Base-by-base conservation (phyloP, 35 echinoderm and acorn worm species). In the Hemicentrotus pulcherrimus region DNA sequence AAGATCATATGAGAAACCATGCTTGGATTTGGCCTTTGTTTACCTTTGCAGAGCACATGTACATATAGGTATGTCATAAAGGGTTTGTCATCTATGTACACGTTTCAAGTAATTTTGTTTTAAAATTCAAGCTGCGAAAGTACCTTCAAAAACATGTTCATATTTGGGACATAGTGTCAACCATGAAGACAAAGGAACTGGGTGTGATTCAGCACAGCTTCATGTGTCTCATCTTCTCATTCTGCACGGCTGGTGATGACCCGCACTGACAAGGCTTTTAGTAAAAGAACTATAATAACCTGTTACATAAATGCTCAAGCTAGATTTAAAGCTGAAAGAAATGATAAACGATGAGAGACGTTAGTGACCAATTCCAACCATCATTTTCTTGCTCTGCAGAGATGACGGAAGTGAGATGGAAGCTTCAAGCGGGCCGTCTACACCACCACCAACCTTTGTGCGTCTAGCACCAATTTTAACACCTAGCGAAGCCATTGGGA, bases 381-480 rank as follows among this genome's bases (percentile, higher is more conserved):
- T 90, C 91, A 93, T 93, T 93, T 93, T 93, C 91, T 93, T 93
- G 91, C 91, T 93, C 91, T 93, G 91, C 91, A 93, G 91, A 93
- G 91, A 93, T 30, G 48, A 93, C 48, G 48, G 16, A 24, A 31
- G 30, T 31, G 91, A 93, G 91, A 90, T 90, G 88, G 88, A 90
- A 90, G 88, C 88, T 24, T 32, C 88, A 33, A 59, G 18, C 32
- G 24, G 33, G 24, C 88, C 9, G 4, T 90, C 32, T 30, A 22
- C 32, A 90, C 32, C 15, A 47, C 46, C 65, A 78, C 88, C 46
- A 47, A 47, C 88, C 88, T 90, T 90, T 78, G 65, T 78, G 22
- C 65, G 65, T 22, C 65, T 78, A n/a, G 65, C 65, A 78, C 65
- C 65, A 28, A 78, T 78, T 28, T 22, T 78, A 28, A 78, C 65